These are phyloP conservation scores for Corythornis vintsioides DNA, from an alignment of 2,113 vertebrate species.

Conservation along the genomic window DNA sequence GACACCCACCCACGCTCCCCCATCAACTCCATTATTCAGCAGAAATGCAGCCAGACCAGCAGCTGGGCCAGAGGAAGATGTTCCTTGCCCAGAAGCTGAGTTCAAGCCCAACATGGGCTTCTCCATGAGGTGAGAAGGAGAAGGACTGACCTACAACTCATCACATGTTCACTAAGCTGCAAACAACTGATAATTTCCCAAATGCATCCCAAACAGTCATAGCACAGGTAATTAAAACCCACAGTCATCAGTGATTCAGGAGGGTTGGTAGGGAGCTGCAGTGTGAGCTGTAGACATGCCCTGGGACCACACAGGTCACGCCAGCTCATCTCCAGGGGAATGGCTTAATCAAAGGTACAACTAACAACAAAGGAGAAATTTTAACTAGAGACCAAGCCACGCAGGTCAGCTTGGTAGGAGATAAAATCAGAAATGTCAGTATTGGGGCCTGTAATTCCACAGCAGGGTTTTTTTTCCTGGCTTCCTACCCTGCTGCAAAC, in stretches of 20 bases:
- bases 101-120: background rate
- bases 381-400: background rate
- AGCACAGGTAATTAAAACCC: background rate
- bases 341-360: background rate
- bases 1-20: constrained; percentile 45
- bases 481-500: background rate
- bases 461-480: background rate
- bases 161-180: background rate
- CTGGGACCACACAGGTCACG: fast-evolving
- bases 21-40: constrained; percentile 16
- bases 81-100: background rate
- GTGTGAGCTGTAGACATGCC: fast-evolving
- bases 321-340: background rate
- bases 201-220: fast-evolving
- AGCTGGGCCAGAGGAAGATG: background rate
- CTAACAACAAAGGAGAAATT: background rate
- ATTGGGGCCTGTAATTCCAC: background rate
- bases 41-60: constrained; percentile 4
- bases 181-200: background rate
- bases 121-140: background rate
- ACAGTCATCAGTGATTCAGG: background rate
- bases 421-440: background rate
- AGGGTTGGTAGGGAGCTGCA: fast-evolving
- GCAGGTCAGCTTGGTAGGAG: background rate
- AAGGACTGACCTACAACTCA: background rate